Conservation (phyloP, 2,113 vertebrate species). For the Nycticorax nycticorax region DNA sequence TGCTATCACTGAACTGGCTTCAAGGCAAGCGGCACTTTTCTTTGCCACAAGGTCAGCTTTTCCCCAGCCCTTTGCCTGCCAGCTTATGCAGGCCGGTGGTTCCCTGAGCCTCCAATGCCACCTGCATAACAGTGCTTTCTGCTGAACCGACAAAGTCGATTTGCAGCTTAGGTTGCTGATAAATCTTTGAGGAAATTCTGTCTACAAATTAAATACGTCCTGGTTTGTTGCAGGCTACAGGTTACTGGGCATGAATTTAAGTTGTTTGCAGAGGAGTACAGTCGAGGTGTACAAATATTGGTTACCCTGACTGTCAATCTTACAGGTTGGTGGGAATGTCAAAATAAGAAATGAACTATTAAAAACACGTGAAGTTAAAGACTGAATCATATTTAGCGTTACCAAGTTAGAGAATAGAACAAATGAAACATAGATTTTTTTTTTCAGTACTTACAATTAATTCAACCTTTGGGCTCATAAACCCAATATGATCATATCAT, state of each 20-base stretch:
- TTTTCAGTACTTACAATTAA: background rate
- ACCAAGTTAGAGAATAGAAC: background rate
- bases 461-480: background rate
- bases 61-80: background rate
- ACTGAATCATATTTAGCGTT: background rate
- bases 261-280: background rate
- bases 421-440: background rate
- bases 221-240: background rate
- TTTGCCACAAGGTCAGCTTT: background rate
- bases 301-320: background rate
- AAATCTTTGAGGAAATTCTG: background rate
- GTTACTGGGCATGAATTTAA: background rate
- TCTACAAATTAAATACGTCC: background rate
- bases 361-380: background rate
- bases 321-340: background rate
- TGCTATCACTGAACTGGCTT: background rate
- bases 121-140: background rate
- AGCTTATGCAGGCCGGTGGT: accelerated
- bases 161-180: background rate
- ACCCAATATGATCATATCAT: accelerated
- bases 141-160: background rate
- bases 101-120: background rate
- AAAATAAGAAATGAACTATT: background rate
- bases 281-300: background rate
- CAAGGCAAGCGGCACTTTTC: background rate